Evolutionary conservation across 2,888 invertebrate species (phyloP).

Genomic region (Chymomyza amoena): DNA sequence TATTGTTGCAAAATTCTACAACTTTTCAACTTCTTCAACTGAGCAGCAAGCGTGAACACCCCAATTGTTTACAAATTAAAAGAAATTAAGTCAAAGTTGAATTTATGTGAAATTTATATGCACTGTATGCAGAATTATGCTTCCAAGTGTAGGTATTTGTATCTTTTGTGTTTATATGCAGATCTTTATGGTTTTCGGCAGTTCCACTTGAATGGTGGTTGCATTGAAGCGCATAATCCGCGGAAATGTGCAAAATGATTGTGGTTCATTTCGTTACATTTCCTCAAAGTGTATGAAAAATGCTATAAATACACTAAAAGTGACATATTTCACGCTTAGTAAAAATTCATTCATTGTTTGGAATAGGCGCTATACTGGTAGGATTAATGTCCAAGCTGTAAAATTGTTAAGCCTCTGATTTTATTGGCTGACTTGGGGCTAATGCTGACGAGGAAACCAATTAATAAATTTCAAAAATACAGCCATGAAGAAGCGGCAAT

Average conservation of each 20-base stretch:
- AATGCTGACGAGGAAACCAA: conserved; percentile 19
- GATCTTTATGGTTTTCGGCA: neutral
- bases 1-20: too few species aligned
- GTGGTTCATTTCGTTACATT: conserved; percentile 11
- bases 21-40: too few species aligned
- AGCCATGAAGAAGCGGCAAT: conserved; percentile 49
- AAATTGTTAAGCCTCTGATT: neutral
- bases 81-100: too few species aligned
- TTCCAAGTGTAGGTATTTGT: too few species aligned
- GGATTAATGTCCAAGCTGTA: neutral
- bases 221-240: conserved; percentile 68
- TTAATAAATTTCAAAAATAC: conserved; percentile 16
- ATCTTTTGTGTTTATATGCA: neutral
- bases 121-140: too few species aligned
- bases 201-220: conserved; percentile 53
- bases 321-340: conserved; percentile 73
- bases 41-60: too few species aligned
- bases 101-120: too few species aligned
- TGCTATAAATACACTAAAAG: conserved; percentile 72
- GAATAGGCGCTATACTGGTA: neutral
- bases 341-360: conserved; percentile 24
- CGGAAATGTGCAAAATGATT: conserved; percentile 60
- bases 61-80: too few species aligned
- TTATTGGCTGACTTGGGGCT: neutral
- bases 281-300: conserved; percentile 15